Conservation (phyloP, 2,797 vertebrate species). For the Manis crassicaudata region DNA sequence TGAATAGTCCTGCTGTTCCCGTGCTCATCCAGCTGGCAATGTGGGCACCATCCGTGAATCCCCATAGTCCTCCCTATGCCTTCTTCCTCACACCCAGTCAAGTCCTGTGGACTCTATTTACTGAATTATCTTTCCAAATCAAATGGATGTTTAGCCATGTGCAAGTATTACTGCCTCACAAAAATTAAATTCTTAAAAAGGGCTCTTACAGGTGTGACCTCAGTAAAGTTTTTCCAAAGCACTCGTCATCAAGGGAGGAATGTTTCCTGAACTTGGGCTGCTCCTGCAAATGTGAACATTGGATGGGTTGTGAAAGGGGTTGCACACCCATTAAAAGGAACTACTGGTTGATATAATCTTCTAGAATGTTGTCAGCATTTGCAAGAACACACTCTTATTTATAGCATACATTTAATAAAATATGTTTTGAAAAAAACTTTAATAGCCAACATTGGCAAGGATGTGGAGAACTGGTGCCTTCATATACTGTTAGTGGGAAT, state of each 20-base stretch:
- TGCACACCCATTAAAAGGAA: background rate
- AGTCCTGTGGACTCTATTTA: background rate
- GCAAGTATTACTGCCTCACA: background rate
- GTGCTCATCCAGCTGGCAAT: background rate
- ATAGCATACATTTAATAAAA: background rate
- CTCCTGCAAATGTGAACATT: background rate
- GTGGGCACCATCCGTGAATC: background rate
- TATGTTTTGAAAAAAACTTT: background rate
- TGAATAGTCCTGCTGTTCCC: background rate
- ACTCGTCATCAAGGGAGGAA: background rate
- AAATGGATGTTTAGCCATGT: background rate
- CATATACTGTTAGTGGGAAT: background rate
- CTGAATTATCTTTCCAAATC: background rate
- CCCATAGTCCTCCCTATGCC: background rate
- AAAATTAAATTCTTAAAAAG: background rate
- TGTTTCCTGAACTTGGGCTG: background rate
- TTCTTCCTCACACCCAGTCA: background rate
- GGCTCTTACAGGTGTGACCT: background rate
- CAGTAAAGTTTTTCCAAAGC: background rate
- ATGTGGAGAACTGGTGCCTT: background rate
- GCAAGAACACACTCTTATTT: background rate
- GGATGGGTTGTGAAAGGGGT: background rate
- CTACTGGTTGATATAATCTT: background rate
- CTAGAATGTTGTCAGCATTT: background rate
- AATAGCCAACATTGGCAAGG: background rate